Conservation (phyloP, 2,888 invertebrate genomes). For the Limenitis camilla region DNA sequence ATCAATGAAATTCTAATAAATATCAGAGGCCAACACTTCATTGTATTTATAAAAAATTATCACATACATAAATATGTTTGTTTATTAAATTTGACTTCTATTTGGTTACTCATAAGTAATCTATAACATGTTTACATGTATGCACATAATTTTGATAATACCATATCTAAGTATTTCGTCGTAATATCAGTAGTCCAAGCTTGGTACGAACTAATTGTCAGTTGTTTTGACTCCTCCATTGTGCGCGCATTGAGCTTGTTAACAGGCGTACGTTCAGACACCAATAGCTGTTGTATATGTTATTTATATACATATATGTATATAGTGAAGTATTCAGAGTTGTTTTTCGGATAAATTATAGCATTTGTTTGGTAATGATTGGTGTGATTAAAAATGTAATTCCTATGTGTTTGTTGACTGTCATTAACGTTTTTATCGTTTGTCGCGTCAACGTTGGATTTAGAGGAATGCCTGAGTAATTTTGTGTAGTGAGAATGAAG, state of each 20-base stretch:
- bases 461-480: constrained; percentile 16
- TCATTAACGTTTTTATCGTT: not conserved
- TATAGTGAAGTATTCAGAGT: no score
- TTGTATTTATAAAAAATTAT: no score
- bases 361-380: no score
- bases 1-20: no score
- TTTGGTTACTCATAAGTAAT: no score
- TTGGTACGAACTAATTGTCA: constrained; percentile 34
- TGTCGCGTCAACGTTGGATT: constrained; percentile 21
- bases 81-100: no score
- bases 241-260: constrained; percentile 42
- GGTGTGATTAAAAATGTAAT: not conserved
- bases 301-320: not conserved
- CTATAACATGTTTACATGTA: not conserved
- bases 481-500: constrained; percentile 24
- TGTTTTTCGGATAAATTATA: not conserved
- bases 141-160: constrained; percentile 1
- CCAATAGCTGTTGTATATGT: not conserved
- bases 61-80: no score
- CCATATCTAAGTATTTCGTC: constrained; percentile 7
- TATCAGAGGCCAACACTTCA: no score
- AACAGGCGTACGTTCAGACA: constrained; percentile 25
- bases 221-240: constrained; percentile 55
- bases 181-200: constrained; percentile 30
- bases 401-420: not conserved